Evolutionary conservation across 2,113 vertebrate species (phyloP), one percentile per base, ranked within the genome.

Genomic region (Macquaria australasica): DNA sequence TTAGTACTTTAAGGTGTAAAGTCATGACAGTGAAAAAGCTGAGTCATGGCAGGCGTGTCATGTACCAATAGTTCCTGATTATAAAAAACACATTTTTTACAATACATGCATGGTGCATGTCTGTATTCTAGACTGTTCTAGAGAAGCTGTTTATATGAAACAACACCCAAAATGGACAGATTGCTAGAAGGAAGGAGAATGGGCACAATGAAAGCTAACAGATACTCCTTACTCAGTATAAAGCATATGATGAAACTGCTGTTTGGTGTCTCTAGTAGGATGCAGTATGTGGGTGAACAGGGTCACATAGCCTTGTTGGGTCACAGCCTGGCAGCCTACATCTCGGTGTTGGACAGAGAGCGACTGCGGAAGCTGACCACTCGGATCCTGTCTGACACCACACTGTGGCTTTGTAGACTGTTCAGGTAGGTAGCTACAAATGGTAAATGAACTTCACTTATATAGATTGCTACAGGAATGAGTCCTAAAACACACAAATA

Each of bases 241-340:
- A 37, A n/a, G 12, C 77, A 18, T 25, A 1, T 60, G n/a, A 45
- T n/a, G 14, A 55, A 1, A 6, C 21, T 66, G 28, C 21, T 74
- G 69, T 83, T 50, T 71, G 43, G 2, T 82, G 63, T 90, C 28
- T 89, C 67, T 81, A 94, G 92, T 86, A 97, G 97, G 82, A 96
- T 97, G 87, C 97, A 97, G 85, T 97, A 96, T 21, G 96, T 99
- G 60, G 97, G 97, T 58, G 97, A 99, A 37, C 97, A 98, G 87
- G 97, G 97, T 88, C 97, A 99, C 93, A 98, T 99, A 96, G 97
- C 98, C 37, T 91, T 99, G 28, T 85, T 99, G 91, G 98, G 98
- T 51, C 98, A 99, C 73, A 99, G 98, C 90, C 94, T 99, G 92
- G 98, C 98, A 5, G 98, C 98, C 37, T 99, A 98, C 89, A 97